Conservation (phyloP, 1,140 invertebrate species). For the Hycleus phaleratus region DNA sequence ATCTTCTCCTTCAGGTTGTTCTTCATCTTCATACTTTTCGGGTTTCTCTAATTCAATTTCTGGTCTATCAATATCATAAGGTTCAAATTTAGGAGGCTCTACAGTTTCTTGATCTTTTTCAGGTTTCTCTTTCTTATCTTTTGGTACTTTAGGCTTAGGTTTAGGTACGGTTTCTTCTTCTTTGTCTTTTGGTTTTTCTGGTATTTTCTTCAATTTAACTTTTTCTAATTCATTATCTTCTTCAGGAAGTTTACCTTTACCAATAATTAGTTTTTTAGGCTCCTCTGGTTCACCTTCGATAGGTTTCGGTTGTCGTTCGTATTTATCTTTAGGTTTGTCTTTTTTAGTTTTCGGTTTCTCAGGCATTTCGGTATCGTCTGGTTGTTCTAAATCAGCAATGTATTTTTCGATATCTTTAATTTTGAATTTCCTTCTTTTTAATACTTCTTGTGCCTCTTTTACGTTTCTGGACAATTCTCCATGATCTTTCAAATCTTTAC, state of each 20-base stretch:
- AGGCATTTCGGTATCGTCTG: constrained; percentile 59
- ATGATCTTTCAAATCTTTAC: constrained; percentile 49
- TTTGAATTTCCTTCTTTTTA: constrained; percentile 47
- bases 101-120: constrained; percentile 31
- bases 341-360: constrained; percentile 34
- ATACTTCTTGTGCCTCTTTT: constrained; percentile 56
- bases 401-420: constrained; percentile 56
- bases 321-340: constrained; percentile 30
- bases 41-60: constrained; percentile 21
- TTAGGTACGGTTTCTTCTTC: constrained; percentile 15
- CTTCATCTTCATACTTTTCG: constrained; percentile 29
- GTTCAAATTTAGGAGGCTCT: constrained; percentile 20
- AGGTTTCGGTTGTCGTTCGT: constrained; percentile 23
- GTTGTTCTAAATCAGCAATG: constrained; percentile 59
- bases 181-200: constrained; percentile 29
- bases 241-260: constrained; percentile 47
- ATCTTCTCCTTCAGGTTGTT: constrained; percentile 20
- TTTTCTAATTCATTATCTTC: constrained; percentile 42
- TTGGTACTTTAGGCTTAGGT: constrained; percentile 42
- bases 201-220: constrained; percentile 32
- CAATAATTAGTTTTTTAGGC: constrained; percentile 49
- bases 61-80: constrained; percentile 24
- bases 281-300: constrained; percentile 37
- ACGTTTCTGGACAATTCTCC: constrained; percentile 63
- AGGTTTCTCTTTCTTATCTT: constrained; percentile 29